Percentiles rank a stretch among this genome's conserved stretches.
Conservation (phyloP, 1,140 invertebrate species). For the Drosophila asahinai region DNA sequence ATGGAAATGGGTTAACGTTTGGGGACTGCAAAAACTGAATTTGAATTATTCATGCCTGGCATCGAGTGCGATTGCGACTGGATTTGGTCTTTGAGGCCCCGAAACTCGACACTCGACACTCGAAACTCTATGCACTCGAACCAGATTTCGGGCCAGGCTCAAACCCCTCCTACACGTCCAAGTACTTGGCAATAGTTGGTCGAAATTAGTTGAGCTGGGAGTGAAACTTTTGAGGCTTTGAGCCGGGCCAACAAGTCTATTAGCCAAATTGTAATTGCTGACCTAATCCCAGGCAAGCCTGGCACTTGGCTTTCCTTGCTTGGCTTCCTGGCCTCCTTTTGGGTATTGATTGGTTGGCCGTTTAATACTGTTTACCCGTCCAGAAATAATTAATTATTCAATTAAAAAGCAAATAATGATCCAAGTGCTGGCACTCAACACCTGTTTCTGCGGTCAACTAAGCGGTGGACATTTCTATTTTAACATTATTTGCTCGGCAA, state of each 20-base stretch:
- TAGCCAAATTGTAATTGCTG: constrained; percentile 57
- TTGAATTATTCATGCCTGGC: constrained; percentile 41
- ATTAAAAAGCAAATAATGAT: constrained; percentile 7
- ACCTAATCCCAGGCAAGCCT: constrained; percentile 19
- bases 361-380: neutral
- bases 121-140: constrained; percentile 17
- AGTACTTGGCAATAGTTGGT: constrained; percentile 30
- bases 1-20: neutral
- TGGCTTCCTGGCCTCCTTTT: neutral
- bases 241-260: constrained; percentile 58
- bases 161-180: neutral
- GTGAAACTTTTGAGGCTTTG: constrained; percentile 41
- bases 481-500: neutral
- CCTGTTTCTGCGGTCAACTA: constrained; percentile 8
- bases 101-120: neutral
- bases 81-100: constrained; percentile 26
- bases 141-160: neutral
- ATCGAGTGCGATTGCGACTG: constrained; percentile 16
- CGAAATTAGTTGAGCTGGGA: constrained; percentile 27
- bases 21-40: constrained; percentile 14
- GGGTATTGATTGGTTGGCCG: too few relatives aligned
- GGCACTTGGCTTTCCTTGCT: neutral
- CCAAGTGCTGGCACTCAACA: neutral
- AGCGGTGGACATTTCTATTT: neutral
- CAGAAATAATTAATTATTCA: constrained; percentile 2